Evolutionary conservation across 2,888 invertebrate species (phyloP).

Genomic region (Toxonevra muliebris): DNA sequence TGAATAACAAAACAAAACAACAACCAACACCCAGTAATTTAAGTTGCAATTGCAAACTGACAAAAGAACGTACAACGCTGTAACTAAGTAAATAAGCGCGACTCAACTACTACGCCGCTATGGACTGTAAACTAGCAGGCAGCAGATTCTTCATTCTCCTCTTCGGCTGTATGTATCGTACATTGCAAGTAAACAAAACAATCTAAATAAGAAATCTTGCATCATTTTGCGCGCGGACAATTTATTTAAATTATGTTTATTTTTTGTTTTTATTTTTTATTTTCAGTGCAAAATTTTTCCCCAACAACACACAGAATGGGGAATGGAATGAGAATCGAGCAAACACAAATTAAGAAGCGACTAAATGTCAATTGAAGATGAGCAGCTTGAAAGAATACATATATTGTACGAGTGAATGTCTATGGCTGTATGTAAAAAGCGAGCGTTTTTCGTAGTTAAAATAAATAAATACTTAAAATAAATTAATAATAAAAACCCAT

Average conservation of each 20-base stretch:
- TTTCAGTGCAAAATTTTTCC: not conserved
- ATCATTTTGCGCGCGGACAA: conserved; percentile 26
- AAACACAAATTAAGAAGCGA: conserved; percentile 1
- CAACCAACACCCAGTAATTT: too few relatives aligned
- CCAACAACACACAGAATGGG: not conserved
- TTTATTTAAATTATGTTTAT: conserved; percentile 23
- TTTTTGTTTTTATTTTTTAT: not conserved
- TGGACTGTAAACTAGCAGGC: too few relatives aligned
- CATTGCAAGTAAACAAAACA: conserved; percentile 25
- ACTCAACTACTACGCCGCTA: too few relatives aligned
- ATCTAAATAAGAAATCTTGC: conserved; percentile 28
- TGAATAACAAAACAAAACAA: too few relatives aligned
- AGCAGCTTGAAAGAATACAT: not conserved
- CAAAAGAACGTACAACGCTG: too few relatives aligned
- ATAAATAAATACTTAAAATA: too few relatives aligned
- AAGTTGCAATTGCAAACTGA: too few relatives aligned
- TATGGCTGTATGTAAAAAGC: too few relatives aligned
- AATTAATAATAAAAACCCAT: too few relatives aligned
- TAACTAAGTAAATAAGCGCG: too few relatives aligned
- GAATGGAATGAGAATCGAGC: not conserved
- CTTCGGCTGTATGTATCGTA: not conserved
- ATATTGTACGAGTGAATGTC: not conserved
- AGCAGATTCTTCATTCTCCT: too few relatives aligned
- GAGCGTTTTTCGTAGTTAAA: too few relatives aligned
- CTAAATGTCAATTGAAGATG: conserved; percentile 19